phyloP scores from a whole-genome alignment of 1,140 invertebrate species.

The Bombus consobrinus region DNA sequence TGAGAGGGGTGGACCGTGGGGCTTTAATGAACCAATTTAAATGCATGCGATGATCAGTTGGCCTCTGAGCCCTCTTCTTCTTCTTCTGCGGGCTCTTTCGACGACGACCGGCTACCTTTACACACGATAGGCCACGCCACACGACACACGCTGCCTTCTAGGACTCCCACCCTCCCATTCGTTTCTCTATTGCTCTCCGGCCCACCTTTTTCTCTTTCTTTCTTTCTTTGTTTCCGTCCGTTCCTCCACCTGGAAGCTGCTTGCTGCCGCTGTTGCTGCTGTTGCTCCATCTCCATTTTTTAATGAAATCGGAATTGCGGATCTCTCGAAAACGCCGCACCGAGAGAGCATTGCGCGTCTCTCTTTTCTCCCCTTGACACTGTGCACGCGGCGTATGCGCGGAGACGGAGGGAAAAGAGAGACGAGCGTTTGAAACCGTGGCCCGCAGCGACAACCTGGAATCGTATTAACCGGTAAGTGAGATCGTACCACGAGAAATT shows the following conservation, averaged over 20 bases:
- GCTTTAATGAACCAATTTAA: conserved; percentile 84
- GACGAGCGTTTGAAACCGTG: conserved; percentile 38
- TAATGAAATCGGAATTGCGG: conserved; percentile 73
- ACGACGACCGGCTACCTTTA: conserved; percentile 74
- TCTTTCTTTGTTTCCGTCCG: conserved; percentile 53
- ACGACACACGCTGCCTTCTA: conserved; percentile 70
- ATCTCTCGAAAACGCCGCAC: conserved; percentile 18
- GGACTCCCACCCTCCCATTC: conserved; percentile 51
- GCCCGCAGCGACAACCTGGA: conserved; percentile 54
- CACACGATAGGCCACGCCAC: conserved; percentile 71
- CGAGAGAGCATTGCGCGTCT: neutral
- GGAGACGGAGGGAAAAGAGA: neutral
- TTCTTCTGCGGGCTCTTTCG: conserved; percentile 77
- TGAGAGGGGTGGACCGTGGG: conserved; percentile 69
- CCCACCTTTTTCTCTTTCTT: neutral
- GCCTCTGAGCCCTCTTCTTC: conserved; percentile 81
- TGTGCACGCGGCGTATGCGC: neutral
- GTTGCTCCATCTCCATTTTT: conserved; percentile 69
- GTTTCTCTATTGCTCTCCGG: conserved; percentile 7
- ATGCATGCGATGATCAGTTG: conserved; percentile 84
- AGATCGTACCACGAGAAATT: conserved; percentile 52
- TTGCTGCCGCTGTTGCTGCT: conserved; percentile 5
- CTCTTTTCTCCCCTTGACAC: neutral
- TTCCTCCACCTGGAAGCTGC: conserved; percentile 63
- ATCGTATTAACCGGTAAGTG: conserved; percentile 61